phyloP scores from a whole-genome alignment of 1,140 invertebrate species.

The Spodoptera frugiperda region DNA sequence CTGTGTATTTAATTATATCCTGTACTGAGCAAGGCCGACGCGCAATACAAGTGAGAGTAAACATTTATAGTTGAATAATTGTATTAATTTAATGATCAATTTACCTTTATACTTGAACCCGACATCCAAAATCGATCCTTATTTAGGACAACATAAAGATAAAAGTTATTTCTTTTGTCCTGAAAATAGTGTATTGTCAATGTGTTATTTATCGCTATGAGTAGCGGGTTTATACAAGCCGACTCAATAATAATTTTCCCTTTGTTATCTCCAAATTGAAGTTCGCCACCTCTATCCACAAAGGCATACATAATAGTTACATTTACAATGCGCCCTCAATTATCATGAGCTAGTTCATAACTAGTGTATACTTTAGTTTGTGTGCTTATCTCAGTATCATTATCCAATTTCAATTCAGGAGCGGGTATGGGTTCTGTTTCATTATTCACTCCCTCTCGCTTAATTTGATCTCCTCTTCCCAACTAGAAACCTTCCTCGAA shows the following conservation, averaged over 20 bases:
- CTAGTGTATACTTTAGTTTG: constrained; percentile 39
- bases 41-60: constrained; percentile 38
- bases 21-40: constrained; percentile 35
- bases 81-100: background rate
- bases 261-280: constrained; percentile 48
- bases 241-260: constrained; percentile 47
- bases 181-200: constrained; percentile 23
- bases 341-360: constrained; percentile 31
- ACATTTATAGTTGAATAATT: constrained; percentile 8
- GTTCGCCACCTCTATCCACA: constrained; percentile 19
- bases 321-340: constrained; percentile 38
- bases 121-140: background rate
- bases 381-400: constrained; percentile 43
- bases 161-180: constrained; percentile 18
- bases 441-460: constrained; percentile 37
- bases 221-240: constrained; percentile 29
- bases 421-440: constrained; percentile 31
- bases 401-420: constrained; percentile 42
- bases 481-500: constrained; percentile 5
- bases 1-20: constrained; percentile 33
- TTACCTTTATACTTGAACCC: background rate
- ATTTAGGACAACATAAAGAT: background rate
- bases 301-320: constrained; percentile 13
- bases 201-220: constrained; percentile 32
- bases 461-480: constrained; percentile 28